Conservation (phyloP, 2,888 invertebrate genomes). For the Andricus curvator region DNA sequence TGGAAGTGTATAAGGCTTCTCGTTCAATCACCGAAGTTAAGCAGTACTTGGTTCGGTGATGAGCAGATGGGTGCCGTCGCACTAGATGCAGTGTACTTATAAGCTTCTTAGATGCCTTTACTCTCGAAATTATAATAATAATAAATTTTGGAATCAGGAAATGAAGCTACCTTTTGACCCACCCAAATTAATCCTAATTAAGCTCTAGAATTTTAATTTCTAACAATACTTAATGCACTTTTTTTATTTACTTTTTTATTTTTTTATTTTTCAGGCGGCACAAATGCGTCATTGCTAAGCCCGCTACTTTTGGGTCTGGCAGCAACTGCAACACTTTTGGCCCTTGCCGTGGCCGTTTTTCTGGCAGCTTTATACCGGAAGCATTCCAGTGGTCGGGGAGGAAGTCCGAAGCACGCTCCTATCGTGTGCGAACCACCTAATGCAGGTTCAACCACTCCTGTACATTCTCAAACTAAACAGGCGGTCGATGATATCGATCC, state of each 20-base stretch:
- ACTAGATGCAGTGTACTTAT: too few relatives aligned
- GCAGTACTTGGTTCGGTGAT: too few relatives aligned
- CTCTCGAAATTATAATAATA: too few relatives aligned
- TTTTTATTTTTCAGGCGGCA: slow-evolving; percentile 65
- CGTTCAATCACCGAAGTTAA: too few relatives aligned
- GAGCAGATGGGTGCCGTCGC: too few relatives aligned
- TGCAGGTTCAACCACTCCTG: slow-evolving; percentile 76
- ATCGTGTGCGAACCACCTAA: slow-evolving; percentile 74
- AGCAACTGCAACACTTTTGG: slow-evolving; percentile 87
- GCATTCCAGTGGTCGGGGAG: slow-evolving; percentile 70
- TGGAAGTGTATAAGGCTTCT: too few relatives aligned
- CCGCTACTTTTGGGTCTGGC: slow-evolving; percentile 88
- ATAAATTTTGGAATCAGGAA: too few relatives aligned
- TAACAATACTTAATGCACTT: not conserved
- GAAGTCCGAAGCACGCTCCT: slow-evolving; percentile 75
- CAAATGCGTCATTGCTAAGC: slow-evolving; percentile 79
- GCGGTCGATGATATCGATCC: slow-evolving; percentile 88
- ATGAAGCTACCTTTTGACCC: too few relatives aligned
- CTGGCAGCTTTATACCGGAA: slow-evolving; percentile 86
- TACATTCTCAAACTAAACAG: slow-evolving; percentile 80
- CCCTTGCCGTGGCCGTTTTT: slow-evolving; percentile 88
- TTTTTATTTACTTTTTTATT: not conserved
- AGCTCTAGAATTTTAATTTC: not conserved
- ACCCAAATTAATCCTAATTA: too few relatives aligned
- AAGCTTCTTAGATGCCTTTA: too few relatives aligned